Conservation (phyloP, 92 coral and sea anemone species). For the Phenganax stokvisi region DNA sequence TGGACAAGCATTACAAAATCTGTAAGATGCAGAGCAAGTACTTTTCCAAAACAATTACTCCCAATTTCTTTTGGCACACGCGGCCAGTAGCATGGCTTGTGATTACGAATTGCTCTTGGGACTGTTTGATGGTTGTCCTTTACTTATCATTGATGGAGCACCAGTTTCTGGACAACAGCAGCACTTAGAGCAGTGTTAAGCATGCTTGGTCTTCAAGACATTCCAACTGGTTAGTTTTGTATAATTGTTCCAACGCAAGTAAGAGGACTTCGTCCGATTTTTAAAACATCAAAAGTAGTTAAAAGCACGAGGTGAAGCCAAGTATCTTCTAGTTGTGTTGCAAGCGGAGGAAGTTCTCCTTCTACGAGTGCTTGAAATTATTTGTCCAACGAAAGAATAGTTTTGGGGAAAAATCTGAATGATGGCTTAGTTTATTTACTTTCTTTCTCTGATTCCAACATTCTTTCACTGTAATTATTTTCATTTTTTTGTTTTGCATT, state of each 20-base stretch:
- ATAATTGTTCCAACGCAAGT: neutral
- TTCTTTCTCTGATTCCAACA: too few relatives aligned
- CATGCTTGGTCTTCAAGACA: neutral
- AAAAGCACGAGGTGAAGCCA: neutral
- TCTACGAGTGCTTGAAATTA: too few relatives aligned
- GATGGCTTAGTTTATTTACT: too few relatives aligned
- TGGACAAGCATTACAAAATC: slow-evolving; percentile 33
- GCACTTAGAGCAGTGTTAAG: slow-evolving; percentile 42
- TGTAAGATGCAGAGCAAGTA: slow-evolving; percentile 34
- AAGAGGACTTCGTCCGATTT: neutral
- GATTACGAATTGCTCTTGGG: slow-evolving; percentile 28
- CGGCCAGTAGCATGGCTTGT: slow-evolving; percentile 40
- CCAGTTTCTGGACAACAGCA: slow-evolving; percentile 54
- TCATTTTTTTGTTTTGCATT: neutral
- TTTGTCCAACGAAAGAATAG: too few relatives aligned
- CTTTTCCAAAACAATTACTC: slow-evolving; percentile 44
- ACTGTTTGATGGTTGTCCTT: slow-evolving; percentile 41
- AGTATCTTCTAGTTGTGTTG: neutral
- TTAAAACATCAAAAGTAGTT: neutral
- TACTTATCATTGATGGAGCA: slow-evolving; percentile 38
- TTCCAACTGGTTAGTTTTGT: neutral
- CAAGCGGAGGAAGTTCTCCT: too few relatives aligned
- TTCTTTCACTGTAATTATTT: too few relatives aligned
- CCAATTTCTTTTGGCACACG: slow-evolving; percentile 48
- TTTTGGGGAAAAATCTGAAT: too few relatives aligned